A percentile compares a stretch with the other conserved stretches of the same genome.
Conservation (phyloP, 2,888 invertebrate genomes). For the Zaprionus bogoriensis region DNA sequence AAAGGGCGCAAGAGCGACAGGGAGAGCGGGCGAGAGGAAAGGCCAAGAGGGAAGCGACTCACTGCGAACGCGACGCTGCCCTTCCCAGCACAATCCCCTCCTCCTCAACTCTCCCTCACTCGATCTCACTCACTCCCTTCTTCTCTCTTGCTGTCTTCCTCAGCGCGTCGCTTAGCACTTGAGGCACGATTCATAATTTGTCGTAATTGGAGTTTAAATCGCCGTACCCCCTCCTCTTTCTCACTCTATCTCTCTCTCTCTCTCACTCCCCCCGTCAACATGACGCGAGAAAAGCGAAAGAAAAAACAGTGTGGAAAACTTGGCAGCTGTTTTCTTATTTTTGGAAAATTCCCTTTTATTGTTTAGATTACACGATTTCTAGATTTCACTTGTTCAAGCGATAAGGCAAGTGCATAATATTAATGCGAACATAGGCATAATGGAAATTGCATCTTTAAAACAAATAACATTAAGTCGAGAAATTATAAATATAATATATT, state of each 20-base stretch:
- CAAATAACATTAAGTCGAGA: too few relatives aligned
- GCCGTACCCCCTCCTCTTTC: conserved; percentile 9
- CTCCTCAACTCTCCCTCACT: neutral
- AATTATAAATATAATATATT: too few relatives aligned
- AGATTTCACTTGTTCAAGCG: conserved; percentile 14
- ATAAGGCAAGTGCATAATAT: neutral
- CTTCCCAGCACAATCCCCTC: neutral
- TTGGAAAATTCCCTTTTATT: conserved; percentile 29
- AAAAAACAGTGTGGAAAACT: conserved; percentile 12
- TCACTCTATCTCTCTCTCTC: too few relatives aligned
- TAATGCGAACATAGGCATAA: neutral
- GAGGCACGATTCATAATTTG: conserved; percentile 66
- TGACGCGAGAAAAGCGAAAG: neutral
- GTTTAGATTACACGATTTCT: conserved; percentile 38
- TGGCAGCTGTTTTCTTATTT: conserved; percentile 35
- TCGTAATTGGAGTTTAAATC: conserved; percentile 71
- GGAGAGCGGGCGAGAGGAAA: neutral
- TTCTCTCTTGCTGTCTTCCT: neutral
- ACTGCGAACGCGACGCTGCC: conserved; percentile 9
- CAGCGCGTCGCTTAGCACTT: conserved; percentile 42
- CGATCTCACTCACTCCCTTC: too few relatives aligned
- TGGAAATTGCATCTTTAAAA: too few relatives aligned
- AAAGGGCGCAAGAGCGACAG: neutral
- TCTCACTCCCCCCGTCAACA: too few relatives aligned
- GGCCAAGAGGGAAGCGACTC: neutral